Evolutionary conservation across 2,888 invertebrate genomes (phyloP), one percentile per base, ranked within the genome.

Genomic region (Periphyllus acericola): DNA sequence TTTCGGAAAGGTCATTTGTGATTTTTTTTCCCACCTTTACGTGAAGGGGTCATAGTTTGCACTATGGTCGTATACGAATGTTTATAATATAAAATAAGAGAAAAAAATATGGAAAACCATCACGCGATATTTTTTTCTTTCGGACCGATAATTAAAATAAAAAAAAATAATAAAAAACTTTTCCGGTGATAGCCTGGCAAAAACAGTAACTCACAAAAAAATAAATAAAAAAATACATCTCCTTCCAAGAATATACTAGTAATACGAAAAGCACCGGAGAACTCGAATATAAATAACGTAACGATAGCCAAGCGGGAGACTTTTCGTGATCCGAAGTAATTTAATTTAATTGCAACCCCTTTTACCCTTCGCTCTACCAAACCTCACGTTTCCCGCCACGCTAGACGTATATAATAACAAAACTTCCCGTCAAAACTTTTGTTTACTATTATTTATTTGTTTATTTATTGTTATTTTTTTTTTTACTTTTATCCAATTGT

Each of bases 291-390:
- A 85, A 85, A 85, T 78, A 76, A 78, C 66, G 34, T 52, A 79
- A 85, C 68, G 68, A 78, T 78, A 52, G 71, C 52, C 79, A n/a
- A 34, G 78, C 52, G 85, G 85, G 71, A 71, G 60, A 85, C 85
- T 79, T 79, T 32, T 85, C 85, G 78, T 85, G 85, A 78, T 85
- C 34, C 78, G 34, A 85, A 71, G 85, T 76, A 85, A 85, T 85
- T 85, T 79, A 78, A 85, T 85, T 85, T 85, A 85, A 79, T 85
- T 79, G 78, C 78, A 55, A 79, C 78, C 52, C 84, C 78, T 60
- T 52, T 71, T 19, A 21, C 52, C 34, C 52, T 25, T 14, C 29
- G 66, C 81, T 46, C 14, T 11, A 0, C 25, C 46, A 21, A 29
- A 32, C 71, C 21, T 68, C 2, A 9, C 17, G n/a, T 11, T 8